Base-by-base conservation (phyloP, 2,888 invertebrate species). In the Bellardia pandia region DNA sequence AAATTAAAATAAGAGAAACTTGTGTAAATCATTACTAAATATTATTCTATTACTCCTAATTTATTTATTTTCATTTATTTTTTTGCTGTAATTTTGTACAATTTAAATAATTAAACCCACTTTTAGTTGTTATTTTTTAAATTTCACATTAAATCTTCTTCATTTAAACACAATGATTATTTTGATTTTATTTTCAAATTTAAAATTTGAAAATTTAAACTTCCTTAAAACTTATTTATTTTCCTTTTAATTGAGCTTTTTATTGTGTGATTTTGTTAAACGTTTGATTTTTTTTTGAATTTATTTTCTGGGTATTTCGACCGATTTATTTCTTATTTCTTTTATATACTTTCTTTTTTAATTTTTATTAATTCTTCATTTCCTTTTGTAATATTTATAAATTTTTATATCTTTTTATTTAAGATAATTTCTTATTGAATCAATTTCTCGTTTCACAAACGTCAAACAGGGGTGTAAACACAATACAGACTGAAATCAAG, bases 381-480 rank as follows among this genome's bases (percentile, higher is more conserved):
- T 1, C 13, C 62, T 23, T 23, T 60, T 75, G 58, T 64, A 23
- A 9, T 60, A 53, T 72, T 30, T 40, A 78, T 64, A 77, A 76
- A 81, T 68, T 87, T 83, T 40, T 37, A 56, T 56, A 23, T 72
- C 56, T 75, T 76, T 51, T 64, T 56, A 48, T 58, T 37, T 48
- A 68, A 58, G 33, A 48, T 66, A 58, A 86, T 78, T 64, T 53
- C 11, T 71, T 74, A 23, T 72, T 62, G 0, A 53, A 62, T 53
- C 45, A 62, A 89, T 86, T 89, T 88, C 88, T 89, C 90, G 91
- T 90, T 90, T 90, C 89, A 92, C 62, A 79, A 84, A 80, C 92
- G 92, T 92, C 92, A 91, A 90, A 90, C 92, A 90, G 90, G 90
- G 91, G 92, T 91, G 92, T 92, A 91, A 92, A 92, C 91, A 92